These are phyloP conservation scores for Brachyptera putata DNA, from an alignment of 2,888 invertebrate genomes.

Conservation along the genomic window DNA sequence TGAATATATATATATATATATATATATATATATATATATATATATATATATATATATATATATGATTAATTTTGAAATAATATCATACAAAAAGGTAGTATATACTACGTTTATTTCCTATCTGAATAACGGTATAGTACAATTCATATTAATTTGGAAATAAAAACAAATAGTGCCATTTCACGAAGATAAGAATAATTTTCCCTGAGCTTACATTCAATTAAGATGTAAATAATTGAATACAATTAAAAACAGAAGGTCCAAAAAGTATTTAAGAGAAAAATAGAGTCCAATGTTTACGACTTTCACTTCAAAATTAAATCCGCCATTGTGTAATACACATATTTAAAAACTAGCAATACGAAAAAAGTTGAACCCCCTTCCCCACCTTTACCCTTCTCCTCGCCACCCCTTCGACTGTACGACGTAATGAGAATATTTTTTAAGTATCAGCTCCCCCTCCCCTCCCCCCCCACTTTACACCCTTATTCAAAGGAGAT, in stretches of 20 bases:
- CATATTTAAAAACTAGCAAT: constrained; percentile 21
- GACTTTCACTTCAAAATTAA: constrained; percentile 2
- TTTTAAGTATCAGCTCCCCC: constrained; percentile 13
- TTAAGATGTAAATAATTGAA: too few relatives aligned
- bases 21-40: neutral
- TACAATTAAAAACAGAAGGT: too few relatives aligned
- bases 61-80: neutral
- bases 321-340: constrained; percentile 10
- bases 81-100: too few relatives aligned
- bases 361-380: constrained; percentile 14
- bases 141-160: too few relatives aligned
- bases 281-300: constrained; percentile 8
- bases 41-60: neutral
- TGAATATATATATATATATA: neutral
- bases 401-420: neutral
- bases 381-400: neutral
- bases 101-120: too few relatives aligned
- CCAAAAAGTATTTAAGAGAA: too few relatives aligned
- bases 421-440: constrained; percentile 19
- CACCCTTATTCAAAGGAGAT: constrained; percentile 1
- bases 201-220: too few relatives aligned
- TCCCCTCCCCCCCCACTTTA: neutral
- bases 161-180: too few relatives aligned
- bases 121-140: too few relatives aligned
- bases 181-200: too few relatives aligned